Evolutionary conservation across 1,140 invertebrate species (phyloP).

Genomic region (Hylyphantes graminicola): DNA sequence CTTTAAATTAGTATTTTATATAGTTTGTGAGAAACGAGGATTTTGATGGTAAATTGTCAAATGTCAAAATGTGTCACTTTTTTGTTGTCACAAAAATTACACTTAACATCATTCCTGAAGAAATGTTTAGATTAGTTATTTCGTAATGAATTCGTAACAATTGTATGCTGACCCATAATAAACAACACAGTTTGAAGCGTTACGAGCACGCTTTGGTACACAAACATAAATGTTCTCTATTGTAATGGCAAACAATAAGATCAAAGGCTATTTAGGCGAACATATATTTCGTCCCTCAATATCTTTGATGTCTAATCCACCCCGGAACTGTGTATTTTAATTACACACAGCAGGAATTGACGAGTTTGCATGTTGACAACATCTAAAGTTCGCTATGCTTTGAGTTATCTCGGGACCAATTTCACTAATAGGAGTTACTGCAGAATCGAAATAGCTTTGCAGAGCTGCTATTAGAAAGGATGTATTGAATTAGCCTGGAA

Average conservation of each 20-base stretch:
- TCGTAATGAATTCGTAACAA: not conserved
- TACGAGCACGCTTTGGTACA: not conserved
- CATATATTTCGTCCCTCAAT: conserved; percentile 11
- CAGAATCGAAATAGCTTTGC: conserved; percentile 13
- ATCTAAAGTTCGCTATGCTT: conserved; percentile 6
- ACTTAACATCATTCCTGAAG: not conserved
- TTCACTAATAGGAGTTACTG: conserved; percentile 31
- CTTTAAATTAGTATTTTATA: no score
- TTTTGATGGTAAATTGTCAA: no score
- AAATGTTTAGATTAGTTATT: not conserved
- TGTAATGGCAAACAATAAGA: not conserved
- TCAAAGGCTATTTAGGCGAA: conserved; percentile 20
- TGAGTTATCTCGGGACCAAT: conserved; percentile 23
- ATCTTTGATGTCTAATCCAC: conserved; percentile 6
- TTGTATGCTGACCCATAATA: no score
- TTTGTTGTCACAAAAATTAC: no score
- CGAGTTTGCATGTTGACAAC: conserved; percentile 17
- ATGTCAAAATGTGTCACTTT: no score
- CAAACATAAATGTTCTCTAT: not conserved
- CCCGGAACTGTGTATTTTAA: conserved; percentile 7
- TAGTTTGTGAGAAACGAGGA: no score
- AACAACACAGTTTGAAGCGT: no score
- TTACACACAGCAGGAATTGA: conserved; percentile 33
- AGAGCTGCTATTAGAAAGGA: not conserved
- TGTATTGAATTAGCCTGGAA: conserved; percentile 12